A percentile compares a stretch with the other conserved stretches of the same genome.
Evolutionary conservation across 2,797 vertebrate genomes (phyloP).

Genomic region (Zonotrichia albicollis): DNA sequence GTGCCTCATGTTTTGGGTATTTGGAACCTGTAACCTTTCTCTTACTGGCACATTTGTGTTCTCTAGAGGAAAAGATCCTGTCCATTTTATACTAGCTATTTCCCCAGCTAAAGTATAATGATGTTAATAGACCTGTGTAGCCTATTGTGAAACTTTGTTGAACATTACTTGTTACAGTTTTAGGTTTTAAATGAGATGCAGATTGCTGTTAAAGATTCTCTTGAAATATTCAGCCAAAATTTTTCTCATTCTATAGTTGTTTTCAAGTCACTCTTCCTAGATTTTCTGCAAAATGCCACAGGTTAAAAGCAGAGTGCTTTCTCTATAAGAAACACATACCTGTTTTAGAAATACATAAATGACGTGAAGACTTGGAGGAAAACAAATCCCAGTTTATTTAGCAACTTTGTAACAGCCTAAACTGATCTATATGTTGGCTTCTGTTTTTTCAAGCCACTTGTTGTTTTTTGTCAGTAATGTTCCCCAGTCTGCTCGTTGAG

Average conservation of each 20-base stretch:
- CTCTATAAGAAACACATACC: neutral
- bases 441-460: neutral
- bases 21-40: neutral
- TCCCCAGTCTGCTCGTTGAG: neutral
- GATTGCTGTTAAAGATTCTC: neutral
- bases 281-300: neutral
- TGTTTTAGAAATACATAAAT: neutral
- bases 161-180: neutral
- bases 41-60: neutral
- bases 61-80: neutral
- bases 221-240: neutral
- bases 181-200: neutral
- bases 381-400: neutral
- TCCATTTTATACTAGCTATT: neutral
- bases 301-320: neutral
- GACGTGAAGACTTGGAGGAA: neutral
- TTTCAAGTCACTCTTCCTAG: neutral
- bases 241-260: neutral
- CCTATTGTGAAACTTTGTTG: neutral
- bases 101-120: neutral
- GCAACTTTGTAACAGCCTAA: neutral
- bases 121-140: neutral
- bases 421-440: neutral
- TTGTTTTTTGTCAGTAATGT: neutral
- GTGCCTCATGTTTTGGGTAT: fast-evolving